Evolutionary conservation across 1,140 invertebrate species (phyloP), one percentile per base, ranked within the genome.

Genomic region (Neelides sp.): DNA sequence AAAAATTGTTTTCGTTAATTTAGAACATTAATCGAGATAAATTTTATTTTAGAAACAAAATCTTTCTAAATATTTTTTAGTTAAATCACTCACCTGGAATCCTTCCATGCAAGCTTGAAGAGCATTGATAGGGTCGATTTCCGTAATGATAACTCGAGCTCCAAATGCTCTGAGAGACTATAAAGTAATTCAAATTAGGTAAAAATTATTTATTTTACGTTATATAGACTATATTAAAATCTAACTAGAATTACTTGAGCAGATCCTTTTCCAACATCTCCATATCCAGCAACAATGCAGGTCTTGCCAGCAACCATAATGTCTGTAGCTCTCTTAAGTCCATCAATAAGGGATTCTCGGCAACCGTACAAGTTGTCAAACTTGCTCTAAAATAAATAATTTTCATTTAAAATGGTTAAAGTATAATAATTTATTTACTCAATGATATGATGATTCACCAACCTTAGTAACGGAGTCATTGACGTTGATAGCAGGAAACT

Each of bases 361-460:
- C 94, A 98, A 54, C 96, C 96, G 71, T 99, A 99, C 23, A 98
- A 70, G 68, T 99, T 99, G 68, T 99, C 96, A 72, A 99, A 99
- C 73, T 99, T 99, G 69, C 92, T 97, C 85, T 88, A 55, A 27
- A 68, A 70, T 55, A 30, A n/a, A n/a, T n/a, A n/a, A n/a, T n/a
- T n/a, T n/a, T n/a, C n/a, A 36, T 43, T 55, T 20, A 44, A 34
- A 48, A 41, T 36, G n/a, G 7, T n/a, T 34, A n/a, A 10, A 8
- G n/a, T 10, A 34, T 34, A 34, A 8, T n/a, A 34, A 34, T 34
- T 34, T 34, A 10, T 34, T 34, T 34, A 34, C 26, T 28, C 3
- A 17, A 35, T 32, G 12, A 23, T 24, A 30, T 44, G 17, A 30
- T 13, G 15, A 37, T 17, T 15, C 51, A 43, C 43, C 63, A 69